These are phyloP conservation scores for Ahaetulla prasina DNA, from an alignment of 2,113 vertebrate genomes.

Conservation along the genomic window DNA sequence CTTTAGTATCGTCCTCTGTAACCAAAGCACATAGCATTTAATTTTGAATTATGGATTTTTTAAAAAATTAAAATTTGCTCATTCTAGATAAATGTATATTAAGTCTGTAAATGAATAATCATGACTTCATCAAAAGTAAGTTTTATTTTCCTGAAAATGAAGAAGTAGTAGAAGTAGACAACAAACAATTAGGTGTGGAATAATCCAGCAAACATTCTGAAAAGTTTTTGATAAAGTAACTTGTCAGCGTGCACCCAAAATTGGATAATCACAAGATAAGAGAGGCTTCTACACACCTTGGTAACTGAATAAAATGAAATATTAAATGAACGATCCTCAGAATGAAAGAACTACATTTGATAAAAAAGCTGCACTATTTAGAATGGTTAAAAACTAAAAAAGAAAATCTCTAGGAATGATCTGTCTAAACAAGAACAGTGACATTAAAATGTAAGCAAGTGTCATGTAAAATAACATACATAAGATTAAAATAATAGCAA, in stretches of 20 bases:
- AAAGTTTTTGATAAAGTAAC: not conserved
- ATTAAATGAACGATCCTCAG: not conserved
- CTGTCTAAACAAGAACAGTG: not conserved
- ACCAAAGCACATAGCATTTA: not conserved
- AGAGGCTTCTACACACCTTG: not conserved
- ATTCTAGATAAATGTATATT: not conserved
- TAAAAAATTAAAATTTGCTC: not conserved
- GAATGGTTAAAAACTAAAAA: not conserved
- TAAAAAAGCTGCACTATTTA: not conserved
- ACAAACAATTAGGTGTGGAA: not conserved
- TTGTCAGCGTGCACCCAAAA: not conserved
- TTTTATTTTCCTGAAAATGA: not conserved
- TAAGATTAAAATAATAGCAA: not conserved
- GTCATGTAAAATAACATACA: not conserved
- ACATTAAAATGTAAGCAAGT: not conserved
- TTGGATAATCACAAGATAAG: not conserved
- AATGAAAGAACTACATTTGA: not conserved
- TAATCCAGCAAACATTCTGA: not conserved
- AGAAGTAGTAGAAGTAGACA: not conserved
- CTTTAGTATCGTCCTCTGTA: not conserved
- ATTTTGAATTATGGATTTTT: not conserved
- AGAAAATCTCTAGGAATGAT: not conserved
- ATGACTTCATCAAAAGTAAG: not conserved
- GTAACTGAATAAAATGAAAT: not conserved
- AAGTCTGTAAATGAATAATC: not conserved